phyloP scores from a whole-genome alignment of 2,113 vertebrate genomes.

The Gallinago paraguaiae region DNA sequence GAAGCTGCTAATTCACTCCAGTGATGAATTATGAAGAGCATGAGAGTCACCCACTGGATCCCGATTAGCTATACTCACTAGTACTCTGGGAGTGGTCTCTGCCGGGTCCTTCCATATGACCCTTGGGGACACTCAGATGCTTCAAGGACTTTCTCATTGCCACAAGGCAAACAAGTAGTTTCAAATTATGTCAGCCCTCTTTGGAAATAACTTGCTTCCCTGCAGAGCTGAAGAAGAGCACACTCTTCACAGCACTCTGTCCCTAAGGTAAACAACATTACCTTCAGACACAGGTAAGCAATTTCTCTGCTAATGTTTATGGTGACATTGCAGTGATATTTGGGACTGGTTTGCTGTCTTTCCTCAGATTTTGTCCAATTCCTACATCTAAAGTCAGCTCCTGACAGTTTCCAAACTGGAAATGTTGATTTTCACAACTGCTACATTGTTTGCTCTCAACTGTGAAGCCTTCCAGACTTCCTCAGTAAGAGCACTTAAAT shows the following conservation, averaged over 20 bases:
- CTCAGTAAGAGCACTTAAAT: not conserved
- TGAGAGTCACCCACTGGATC: not conserved
- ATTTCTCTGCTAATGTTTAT: not conserved
- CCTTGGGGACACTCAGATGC: not conserved
- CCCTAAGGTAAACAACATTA: not conserved
- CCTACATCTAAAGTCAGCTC: not conserved
- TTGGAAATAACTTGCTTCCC: not conserved
- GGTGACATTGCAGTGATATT: not conserved
- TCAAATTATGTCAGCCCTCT: not conserved
- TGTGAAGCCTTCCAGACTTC: not conserved
- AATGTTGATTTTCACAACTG: not conserved
- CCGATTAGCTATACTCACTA: not conserved
- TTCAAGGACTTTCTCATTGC: not conserved
- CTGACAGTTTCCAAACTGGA: not conserved
- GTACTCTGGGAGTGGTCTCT: not conserved
- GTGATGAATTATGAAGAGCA: not conserved
- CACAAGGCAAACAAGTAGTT: not conserved
- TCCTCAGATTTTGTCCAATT: not conserved
- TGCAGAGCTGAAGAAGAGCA: not conserved
- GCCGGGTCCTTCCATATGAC: not conserved
- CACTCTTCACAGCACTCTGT: not conserved
- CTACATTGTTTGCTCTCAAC: not conserved
- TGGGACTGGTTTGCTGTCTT: not conserved
- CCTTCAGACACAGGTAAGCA: not conserved
- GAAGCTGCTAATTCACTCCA: not conserved